phyloP scores from a whole-genome alignment of 2,797 vertebrate species.

The Podargus strigoides region DNA sequence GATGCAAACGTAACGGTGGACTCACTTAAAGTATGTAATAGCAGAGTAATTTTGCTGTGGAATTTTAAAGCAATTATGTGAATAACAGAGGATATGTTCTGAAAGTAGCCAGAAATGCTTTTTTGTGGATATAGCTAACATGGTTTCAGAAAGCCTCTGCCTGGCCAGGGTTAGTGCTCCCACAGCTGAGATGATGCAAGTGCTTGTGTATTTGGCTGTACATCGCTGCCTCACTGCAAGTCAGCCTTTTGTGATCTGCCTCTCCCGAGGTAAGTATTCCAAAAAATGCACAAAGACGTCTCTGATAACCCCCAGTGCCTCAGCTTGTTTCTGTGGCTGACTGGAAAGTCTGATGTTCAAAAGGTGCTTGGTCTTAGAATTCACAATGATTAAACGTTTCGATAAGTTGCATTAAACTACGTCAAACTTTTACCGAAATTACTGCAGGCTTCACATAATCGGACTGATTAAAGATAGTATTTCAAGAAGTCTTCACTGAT shows the following conservation, averaged over 20 bases:
- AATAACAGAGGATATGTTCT: conserved; percentile 21
- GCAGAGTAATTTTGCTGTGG: conserved; percentile 39
- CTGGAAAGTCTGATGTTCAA: not conserved
- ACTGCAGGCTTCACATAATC: not conserved
- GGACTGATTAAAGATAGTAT: not conserved
- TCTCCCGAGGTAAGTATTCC: not conserved
- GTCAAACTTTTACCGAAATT: not conserved
- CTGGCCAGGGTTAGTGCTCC: not conserved
- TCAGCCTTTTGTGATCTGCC: not conserved
- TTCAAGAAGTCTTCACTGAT: not conserved
- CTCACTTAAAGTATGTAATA: conserved; percentile 44
- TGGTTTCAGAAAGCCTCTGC: not conserved
- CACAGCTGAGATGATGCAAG: rapidly evolving
- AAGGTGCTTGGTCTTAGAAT: not conserved
- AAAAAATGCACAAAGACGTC: not conserved
- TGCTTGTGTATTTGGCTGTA: not conserved
- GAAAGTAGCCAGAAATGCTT: conserved; percentile 2
- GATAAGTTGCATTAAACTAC: not conserved
- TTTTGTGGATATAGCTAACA: not conserved
- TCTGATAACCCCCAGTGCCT: not conserved
- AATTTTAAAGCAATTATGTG: conserved; percentile 49
- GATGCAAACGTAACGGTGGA: not conserved
- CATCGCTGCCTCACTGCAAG: rapidly evolving
- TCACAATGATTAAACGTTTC: not conserved
- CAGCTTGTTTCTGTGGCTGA: not conserved